Evolutionary conservation across 2,888 invertebrate species (phyloP), one percentile per base, ranked within the genome.

Genomic region (Lasioglossum calceatum): DNA sequence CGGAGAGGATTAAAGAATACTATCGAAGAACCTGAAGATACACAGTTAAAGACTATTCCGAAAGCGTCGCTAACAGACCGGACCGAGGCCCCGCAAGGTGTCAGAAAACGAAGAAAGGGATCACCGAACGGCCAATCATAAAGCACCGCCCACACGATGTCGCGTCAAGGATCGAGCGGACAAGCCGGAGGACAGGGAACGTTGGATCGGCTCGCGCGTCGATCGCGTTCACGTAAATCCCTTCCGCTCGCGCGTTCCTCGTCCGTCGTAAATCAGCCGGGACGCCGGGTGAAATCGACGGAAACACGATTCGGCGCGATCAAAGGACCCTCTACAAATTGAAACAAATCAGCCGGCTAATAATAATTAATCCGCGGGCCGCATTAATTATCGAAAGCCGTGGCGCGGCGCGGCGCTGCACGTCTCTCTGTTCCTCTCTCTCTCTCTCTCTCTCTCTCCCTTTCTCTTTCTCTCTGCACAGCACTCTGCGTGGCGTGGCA

Each of bases 291-390:
- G 86, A 90, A 91, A 91, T 92, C 92, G 92, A 93, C 92, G 91
- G 92, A 92, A 93, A 93, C 91, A 92, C 90, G 92, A 91, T 92
- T 93, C 93, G 94, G 94, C 92, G 91, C 89, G 94, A 94, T 94
- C 94, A 94, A 94, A 94, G 94, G 91, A 89, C 88, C 87, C 85
- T 87, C 89, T 91, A 92, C 94, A 94, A 94, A 95, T 94, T 93
- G 94, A 95, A 94, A 93, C 94, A 93, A 95, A 95, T 94, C 94
- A 93, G 92, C 88, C 92, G 89, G 92, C 92, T 93, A 94, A 95
- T 94, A 93, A 94, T 95, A 95, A 95, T 95, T 94, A 95, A 95
- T 95, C 92, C 93, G 90, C 89, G 90, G 84, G 89, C 91, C 91
- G 93, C 93, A 93, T 94, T 94, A 94, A 95, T 95, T 94, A 91